A percentile compares a stretch with the other conserved stretches of the same genome.
Evolutionary conservation across 2,113 vertebrate species (phyloP).

Genomic region (Pelecanus crispus): DNA sequence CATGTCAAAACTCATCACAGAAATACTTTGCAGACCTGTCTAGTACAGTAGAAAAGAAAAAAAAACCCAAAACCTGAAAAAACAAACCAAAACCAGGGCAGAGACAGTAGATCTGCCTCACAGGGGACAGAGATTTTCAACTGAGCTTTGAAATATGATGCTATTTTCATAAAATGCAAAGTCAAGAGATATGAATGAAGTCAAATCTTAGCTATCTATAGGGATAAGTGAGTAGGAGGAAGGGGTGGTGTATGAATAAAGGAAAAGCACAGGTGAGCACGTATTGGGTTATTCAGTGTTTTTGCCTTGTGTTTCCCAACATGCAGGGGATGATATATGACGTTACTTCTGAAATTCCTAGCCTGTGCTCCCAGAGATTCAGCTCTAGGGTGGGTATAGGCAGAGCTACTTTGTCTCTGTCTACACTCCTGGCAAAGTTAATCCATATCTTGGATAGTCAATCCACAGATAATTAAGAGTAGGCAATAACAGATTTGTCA

Average conservation of each 20-base stretch:
- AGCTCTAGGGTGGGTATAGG: background rate
- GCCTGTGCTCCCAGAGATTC: background rate
- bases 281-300: background rate
- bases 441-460: background rate
- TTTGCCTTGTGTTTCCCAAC: background rate
- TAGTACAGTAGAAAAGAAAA: background rate
- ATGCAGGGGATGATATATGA: background rate
- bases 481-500: background rate
- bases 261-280: background rate
- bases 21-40: background rate
- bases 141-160: background rate
- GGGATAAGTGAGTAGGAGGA: background rate
- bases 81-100: background rate
- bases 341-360: background rate
- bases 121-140: background rate
- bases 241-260: background rate
- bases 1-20: background rate
- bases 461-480: background rate
- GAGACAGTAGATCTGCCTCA: background rate
- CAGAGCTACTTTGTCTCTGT: background rate
- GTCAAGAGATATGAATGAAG: background rate
- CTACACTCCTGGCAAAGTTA: background rate
- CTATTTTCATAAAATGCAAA: slow-evolving; percentile 26
- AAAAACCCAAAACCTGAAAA: background rate
- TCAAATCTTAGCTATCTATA: background rate